Evolutionary conservation across 2,113 vertebrate species (phyloP).

Genomic region (Salvelinus sp.): DNA sequence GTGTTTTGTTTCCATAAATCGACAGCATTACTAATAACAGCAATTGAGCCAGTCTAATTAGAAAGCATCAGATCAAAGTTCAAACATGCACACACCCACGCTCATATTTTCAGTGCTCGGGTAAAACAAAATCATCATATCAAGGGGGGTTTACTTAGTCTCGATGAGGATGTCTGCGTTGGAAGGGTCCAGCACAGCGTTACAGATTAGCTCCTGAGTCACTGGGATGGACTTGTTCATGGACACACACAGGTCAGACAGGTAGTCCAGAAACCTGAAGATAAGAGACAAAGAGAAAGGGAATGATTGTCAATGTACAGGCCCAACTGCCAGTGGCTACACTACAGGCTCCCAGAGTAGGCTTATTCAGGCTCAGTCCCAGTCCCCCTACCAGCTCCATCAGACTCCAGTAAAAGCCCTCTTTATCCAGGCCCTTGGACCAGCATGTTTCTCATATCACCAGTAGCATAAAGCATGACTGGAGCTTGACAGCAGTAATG

Average conservation of each 20-base stretch:
- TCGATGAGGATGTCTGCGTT: slow-evolving; percentile 98
- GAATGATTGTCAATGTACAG: background rate
- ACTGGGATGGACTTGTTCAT: slow-evolving; percentile 99
- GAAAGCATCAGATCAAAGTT: background rate
- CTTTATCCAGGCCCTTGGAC: slow-evolving; percentile 1
- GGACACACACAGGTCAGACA: slow-evolving; percentile 96
- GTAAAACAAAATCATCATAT: background rate
- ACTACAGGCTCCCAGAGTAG: background rate
- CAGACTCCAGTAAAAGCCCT: slow-evolving; percentile 3
- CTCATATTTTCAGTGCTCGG: background rate
- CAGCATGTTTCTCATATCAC: slow-evolving; percentile 11
- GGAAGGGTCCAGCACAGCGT: slow-evolving; percentile 88
- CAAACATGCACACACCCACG: background rate
- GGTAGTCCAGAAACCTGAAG: slow-evolving; percentile 93
- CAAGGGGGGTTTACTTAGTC: slow-evolving; percentile 84
- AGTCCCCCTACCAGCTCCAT: background rate
- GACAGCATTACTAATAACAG: background rate
- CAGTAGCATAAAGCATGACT: slow-evolving; percentile 1
- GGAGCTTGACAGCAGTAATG: slow-evolving; percentile 7
- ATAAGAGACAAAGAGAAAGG: slow-evolving; percentile 14
- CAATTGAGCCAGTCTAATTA: background rate
- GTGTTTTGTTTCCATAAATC: background rate
- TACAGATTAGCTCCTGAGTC: slow-evolving; percentile 97
- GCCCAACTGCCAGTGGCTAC: background rate
- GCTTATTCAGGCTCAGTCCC: background rate